Base-by-base conservation (phyloP, 1,140 invertebrate genomes). In the Calephelis nemesis region DNA sequence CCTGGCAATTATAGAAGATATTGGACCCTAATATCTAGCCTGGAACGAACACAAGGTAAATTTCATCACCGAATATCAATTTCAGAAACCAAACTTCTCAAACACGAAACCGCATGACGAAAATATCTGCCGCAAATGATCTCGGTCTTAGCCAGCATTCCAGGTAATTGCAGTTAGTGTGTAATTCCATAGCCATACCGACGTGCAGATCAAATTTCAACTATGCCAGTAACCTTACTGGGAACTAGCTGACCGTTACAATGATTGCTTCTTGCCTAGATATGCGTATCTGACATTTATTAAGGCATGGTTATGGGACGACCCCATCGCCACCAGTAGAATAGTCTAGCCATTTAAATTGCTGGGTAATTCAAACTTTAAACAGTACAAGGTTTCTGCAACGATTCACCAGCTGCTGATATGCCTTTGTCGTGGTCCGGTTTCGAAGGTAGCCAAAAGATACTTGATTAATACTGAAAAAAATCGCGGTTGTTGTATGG, bases 91-190 rank as follows among this genome's bases (percentile, higher is more conserved):
- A 63, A 39, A 67, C 13, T 54, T 11, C 45, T n/a, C 19, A 39
- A 67, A 71, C 67, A 47, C 54, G 52, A 63, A 67, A 47, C 19
- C 67, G n/a, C 68, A 65, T 40, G 47, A 40, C 58, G 62, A 54
- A 67, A 69, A 9, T 54, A 39, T 58, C 54, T 58, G 54, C 30
- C 15, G 54, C 54, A 58, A 58, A 58, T 58, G 39, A 58, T 58
- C 54, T 39, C 54, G 12, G 19, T 58, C 54, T 12, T 58, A 19
- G 54, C 54, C 19, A 58, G 54, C 54, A 12, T 58, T 58, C 54
- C 54, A 58, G 19, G 54, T 58, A 58, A 58, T 40, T 58, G 54
- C 54, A 58, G 54, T 58, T 12, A 58, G 54, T 58, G 19, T 58
- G 54, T 58, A 58, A 58, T 58, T 58, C 54, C 54, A 58, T 58